phyloP scores from a whole-genome alignment of 2,113 vertebrate species.

The Athene noctua region DNA sequence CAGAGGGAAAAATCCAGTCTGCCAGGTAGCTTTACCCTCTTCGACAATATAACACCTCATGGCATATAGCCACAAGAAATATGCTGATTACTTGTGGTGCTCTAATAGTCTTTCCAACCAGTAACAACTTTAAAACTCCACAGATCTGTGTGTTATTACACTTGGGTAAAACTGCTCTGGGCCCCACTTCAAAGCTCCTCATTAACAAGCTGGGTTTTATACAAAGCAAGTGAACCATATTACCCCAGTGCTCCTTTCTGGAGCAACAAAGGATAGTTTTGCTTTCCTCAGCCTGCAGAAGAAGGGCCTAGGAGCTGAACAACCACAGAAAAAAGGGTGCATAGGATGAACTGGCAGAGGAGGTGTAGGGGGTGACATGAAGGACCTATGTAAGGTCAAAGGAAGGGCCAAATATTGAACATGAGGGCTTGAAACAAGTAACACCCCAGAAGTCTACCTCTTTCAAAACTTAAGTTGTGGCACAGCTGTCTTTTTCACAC shows the following conservation, averaged over 20 bases:
- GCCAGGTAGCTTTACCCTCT: background rate
- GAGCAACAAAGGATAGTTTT: background rate
- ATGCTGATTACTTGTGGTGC: background rate
- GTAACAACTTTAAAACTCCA: background rate
- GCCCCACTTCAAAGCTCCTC: background rate
- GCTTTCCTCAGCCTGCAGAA: background rate
- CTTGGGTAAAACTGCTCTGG: background rate
- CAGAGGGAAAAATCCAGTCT: background rate
- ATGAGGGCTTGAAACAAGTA: background rate
- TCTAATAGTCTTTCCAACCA: background rate
- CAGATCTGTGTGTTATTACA: background rate
- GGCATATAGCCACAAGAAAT: background rate
- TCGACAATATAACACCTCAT: background rate
- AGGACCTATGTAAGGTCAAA: background rate
- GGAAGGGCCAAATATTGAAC: background rate
- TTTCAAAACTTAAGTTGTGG: background rate
- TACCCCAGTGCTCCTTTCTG: background rate
- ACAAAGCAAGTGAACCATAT: background rate
- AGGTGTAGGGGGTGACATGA: background rate
- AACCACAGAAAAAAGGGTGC: background rate
- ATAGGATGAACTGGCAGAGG: background rate
- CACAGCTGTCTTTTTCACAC: background rate
- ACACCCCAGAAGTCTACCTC: background rate
- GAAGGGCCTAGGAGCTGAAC: background rate
- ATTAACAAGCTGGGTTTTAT: background rate